Evolutionary conservation across 2,888 invertebrate species (phyloP).

Genomic region (Argyresthia goedartella): DNA sequence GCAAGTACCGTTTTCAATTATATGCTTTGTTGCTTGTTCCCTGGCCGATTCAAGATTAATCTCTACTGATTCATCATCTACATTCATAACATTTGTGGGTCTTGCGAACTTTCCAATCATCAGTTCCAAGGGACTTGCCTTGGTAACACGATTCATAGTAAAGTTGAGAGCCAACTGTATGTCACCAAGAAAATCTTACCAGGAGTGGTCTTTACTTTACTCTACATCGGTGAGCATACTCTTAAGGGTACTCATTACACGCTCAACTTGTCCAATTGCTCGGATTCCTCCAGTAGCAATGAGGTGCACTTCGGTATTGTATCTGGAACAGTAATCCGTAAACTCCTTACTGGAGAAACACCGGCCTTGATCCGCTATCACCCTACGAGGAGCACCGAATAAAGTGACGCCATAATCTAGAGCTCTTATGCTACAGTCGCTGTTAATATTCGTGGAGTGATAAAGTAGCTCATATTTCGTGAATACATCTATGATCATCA

Average conservation of each 20-base stretch:
- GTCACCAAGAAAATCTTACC: conserved; percentile 20
- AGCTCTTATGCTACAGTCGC: background rate
- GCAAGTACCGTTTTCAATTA: conserved; percentile 5
- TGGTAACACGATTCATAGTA: conserved; percentile 16
- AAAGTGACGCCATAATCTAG: background rate
- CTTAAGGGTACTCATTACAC: conserved; percentile 10
- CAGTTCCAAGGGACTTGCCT: conserved; percentile 19
- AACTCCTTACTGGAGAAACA: background rate
- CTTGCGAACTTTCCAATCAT: conserved; percentile 18
- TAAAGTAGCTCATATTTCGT: background rate
- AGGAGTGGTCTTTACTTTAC: conserved; percentile 11
- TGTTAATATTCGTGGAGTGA: background rate
- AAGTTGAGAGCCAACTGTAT: conserved; percentile 22
- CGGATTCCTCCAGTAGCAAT: background rate
- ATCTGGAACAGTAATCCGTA: background rate
- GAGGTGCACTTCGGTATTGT: background rate
- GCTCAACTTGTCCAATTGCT: background rate
- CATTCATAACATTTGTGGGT: conserved; percentile 10
- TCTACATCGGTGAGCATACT: conserved; percentile 19
- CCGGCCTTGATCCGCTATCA: background rate
- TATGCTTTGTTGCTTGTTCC: conserved; percentile 4
- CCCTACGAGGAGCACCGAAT: background rate
- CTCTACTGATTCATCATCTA: conserved; percentile 3
- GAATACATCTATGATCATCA: background rate
- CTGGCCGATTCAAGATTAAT: conserved; percentile 8